Evolutionary conservation across 2,113 vertebrate species (phyloP).

Genomic region (Murina feae): DNA sequence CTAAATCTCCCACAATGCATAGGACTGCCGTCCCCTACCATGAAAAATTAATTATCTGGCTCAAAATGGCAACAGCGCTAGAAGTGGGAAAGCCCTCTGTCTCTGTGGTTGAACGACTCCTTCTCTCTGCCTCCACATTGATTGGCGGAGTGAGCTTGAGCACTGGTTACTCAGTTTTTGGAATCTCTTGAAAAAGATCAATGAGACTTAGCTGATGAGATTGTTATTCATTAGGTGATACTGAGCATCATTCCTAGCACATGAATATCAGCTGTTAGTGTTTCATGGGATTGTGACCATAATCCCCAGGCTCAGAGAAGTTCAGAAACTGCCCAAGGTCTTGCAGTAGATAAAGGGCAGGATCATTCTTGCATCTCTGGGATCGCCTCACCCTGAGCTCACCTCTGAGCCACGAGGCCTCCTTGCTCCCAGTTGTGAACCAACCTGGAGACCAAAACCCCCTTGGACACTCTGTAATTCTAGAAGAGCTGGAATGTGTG

Average conservation of each 20-base stretch:
- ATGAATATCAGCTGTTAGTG: background rate
- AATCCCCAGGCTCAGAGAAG: background rate
- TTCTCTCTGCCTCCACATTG: background rate
- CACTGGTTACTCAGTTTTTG: background rate
- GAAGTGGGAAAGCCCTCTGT: background rate
- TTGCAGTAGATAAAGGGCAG: background rate
- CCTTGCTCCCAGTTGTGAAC: background rate
- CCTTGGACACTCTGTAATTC: background rate
- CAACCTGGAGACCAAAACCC: background rate
- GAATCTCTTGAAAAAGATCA: background rate
- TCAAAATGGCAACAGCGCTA: fast-evolving
- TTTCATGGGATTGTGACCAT: background rate
- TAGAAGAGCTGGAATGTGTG: background rate
- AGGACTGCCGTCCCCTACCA: background rate
- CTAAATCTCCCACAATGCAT: fast-evolving
- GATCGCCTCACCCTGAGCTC: fast-evolving
- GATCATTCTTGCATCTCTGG: background rate
- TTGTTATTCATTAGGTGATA: background rate
- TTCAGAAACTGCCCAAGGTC: background rate
- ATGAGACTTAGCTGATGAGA: background rate
- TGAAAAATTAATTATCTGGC: background rate
- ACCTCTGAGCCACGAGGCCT: background rate
- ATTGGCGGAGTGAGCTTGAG: background rate
- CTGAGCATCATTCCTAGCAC: background rate
- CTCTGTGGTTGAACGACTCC: fast-evolving